Percentiles rank a stretch among this genome's conserved stretches.
phyloP scores from a whole-genome alignment of 2,888 invertebrate genomes.

The Spodoptera picta region DNA sequence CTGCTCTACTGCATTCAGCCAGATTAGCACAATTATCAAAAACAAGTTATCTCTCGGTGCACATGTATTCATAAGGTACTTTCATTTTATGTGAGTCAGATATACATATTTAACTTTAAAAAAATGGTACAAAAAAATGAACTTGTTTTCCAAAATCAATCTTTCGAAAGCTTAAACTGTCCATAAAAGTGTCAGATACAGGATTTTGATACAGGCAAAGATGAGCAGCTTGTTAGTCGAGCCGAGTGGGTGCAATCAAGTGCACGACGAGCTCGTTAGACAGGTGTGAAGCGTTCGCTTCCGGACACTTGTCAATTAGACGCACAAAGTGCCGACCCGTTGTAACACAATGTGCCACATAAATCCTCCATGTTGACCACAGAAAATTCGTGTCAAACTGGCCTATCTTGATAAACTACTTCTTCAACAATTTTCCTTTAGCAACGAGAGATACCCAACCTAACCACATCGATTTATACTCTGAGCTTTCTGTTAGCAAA shows the following conservation, averaged over 20 bases:
- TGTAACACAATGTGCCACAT: conserved; percentile 72
- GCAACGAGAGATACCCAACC: not conserved
- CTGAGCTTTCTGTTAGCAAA: conserved; percentile 10
- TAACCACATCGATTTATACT: conserved; percentile 26
- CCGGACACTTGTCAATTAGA: conserved; percentile 83
- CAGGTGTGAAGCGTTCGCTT: conserved; percentile 68
- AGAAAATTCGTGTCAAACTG: conserved; percentile 64
- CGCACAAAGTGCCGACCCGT: conserved; percentile 73
- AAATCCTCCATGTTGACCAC: conserved; percentile 67
- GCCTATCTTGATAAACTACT: conserved; percentile 51
- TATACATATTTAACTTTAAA: not conserved
- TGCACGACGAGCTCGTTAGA: conserved; percentile 66
- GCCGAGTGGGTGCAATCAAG: conserved; percentile 51
- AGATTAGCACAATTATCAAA: conserved; percentile 71
- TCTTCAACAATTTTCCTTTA: conserved; percentile 54
- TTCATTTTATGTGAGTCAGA: not conserved
- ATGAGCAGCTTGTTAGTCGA: conserved; percentile 48
- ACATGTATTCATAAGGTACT: conserved; percentile 16
- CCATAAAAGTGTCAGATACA: conserved; percentile 32
- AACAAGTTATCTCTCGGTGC: conserved; percentile 59
- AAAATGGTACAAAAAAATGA: not conserved
- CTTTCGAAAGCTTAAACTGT: conserved; percentile 20
- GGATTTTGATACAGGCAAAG: conserved; percentile 38
- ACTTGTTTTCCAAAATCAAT: conserved; percentile 13
- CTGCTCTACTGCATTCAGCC: conserved; percentile 61